Evolutionary conservation across 1,140 invertebrate genomes (phyloP).

Genomic region (Melitaea cinxia): DNA sequence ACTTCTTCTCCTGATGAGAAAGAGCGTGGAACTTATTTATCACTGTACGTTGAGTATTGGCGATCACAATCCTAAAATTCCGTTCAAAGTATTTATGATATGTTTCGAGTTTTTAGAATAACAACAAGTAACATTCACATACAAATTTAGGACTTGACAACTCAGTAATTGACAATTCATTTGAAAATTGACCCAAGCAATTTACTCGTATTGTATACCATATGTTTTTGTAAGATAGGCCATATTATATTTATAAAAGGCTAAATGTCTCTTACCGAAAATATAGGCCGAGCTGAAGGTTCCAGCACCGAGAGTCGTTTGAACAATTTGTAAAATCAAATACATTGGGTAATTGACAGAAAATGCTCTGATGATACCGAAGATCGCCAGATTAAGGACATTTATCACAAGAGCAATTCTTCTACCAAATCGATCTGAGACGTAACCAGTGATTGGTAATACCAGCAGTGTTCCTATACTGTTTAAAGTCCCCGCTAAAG

Average conservation of each 20-base stretch:
- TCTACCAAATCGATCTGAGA: constrained; percentile 85
- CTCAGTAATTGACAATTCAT: no score
- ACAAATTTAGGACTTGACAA: no score
- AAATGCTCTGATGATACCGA: constrained; percentile 84
- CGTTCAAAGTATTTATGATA: background rate
- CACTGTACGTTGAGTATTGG: no score
- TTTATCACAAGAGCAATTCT: constrained; percentile 82
- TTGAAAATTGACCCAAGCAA: no score
- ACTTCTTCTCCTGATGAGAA: no score
- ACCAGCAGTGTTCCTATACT: constrained; percentile 61
- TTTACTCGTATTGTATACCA: no score
- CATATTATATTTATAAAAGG: no score
- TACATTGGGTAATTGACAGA: constrained; percentile 85
- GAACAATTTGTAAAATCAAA: constrained; percentile 78
- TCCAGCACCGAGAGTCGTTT: constrained; percentile 52
- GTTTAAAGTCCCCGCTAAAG: constrained; percentile 45
- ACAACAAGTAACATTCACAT: no score
- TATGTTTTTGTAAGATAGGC: no score
- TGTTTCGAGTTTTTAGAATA: no score
- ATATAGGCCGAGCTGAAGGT: constrained; percentile 51
- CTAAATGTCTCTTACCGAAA: constrained; percentile 47
- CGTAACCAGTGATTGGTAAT: constrained; percentile 83
- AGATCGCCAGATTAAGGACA: constrained; percentile 80
- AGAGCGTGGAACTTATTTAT: no score
- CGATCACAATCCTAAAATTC: background rate